Conservation (phyloP, 2,113 vertebrate genomes). For the Trogon melanurus region DNA sequence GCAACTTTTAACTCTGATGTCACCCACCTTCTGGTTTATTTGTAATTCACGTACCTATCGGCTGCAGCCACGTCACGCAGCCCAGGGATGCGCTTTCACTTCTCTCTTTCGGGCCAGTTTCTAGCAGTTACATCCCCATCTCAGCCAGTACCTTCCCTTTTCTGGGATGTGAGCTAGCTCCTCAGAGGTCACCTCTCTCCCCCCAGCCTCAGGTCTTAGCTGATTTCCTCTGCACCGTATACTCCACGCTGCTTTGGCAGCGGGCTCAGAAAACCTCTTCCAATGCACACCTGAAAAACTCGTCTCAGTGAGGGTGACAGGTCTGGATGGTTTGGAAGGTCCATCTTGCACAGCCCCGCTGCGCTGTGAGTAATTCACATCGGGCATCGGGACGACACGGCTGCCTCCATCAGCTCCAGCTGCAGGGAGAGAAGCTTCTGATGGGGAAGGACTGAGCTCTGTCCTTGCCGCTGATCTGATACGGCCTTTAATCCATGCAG, state of each 20-base stretch:
- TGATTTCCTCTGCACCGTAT: rapidly evolving
- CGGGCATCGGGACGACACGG: background rate
- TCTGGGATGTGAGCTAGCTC: background rate
- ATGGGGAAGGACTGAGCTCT: background rate
- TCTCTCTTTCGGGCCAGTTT: background rate
- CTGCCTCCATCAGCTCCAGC: background rate
- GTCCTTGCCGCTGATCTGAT: background rate
- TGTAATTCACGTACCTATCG: background rate
- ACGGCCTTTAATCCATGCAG: background rate
- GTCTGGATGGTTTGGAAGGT: background rate
- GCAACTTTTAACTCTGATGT: background rate
- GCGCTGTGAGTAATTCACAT: background rate
- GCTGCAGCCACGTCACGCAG: background rate
- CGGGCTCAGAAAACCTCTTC: background rate
- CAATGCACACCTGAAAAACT: background rate
- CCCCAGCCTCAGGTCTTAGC: background rate
- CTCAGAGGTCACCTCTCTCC: background rate
- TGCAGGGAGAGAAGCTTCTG: background rate
- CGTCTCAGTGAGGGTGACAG: rapidly evolving
- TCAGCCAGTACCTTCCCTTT: background rate
- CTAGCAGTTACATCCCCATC: background rate
- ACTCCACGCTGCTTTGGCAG: background rate
- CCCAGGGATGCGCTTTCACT: background rate
- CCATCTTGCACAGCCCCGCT: background rate
- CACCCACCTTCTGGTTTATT: background rate